Evolutionary conservation across 2,113 vertebrate genomes (phyloP), one percentile per base, ranked within the genome.

Genomic region (Tetraodon nigroviridis): DNA sequence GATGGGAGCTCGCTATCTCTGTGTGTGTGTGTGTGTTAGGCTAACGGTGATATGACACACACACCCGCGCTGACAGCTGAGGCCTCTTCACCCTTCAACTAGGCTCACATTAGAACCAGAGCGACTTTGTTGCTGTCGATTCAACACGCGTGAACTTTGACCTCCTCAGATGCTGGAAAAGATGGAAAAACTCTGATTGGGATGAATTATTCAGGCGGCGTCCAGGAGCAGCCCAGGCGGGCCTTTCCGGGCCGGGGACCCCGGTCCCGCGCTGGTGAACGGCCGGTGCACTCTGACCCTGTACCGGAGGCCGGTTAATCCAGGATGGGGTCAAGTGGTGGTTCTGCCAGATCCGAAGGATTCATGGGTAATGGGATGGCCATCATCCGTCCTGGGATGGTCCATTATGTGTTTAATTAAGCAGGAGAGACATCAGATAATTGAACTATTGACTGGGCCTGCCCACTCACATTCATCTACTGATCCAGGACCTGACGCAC

Each of bases 331-430:
- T 85, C 84, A 89, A 87, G 81, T 78, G 75, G 68, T 81, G 79
- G 68, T 69, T 77, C 63, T 69, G 80, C 80, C 80, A 80, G 74
- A 81, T 66, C 56, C 57, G 41, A 2, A 69, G 64, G 73, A 84
- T 83, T 84, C 69, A 81, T 75, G 64, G 69, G 68, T 64, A 83
- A 81, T 69, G 68, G 80, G 61, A 81, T 75, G 75, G 66, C 76
- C 73, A 81, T 87, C 76, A 81, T 83, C 79, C 80, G 80, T 67
- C 58, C 61, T 55, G 5, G 47, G 80, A 74, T 79, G 73, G 78
- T 82, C 77, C 81, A 78, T 88, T 85, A 78, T 84, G 80, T 79
- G 81, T 88, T 85, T 87, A 85, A 89, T 89, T 87, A 84, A 85
- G 67, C 74, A 69, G 83, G 80, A 78, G 73, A 68, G 75, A 84